These are phyloP conservation scores for Ciconia stormi DNA, from an alignment of 2,113 vertebrate species.

Conservation along the genomic window DNA sequence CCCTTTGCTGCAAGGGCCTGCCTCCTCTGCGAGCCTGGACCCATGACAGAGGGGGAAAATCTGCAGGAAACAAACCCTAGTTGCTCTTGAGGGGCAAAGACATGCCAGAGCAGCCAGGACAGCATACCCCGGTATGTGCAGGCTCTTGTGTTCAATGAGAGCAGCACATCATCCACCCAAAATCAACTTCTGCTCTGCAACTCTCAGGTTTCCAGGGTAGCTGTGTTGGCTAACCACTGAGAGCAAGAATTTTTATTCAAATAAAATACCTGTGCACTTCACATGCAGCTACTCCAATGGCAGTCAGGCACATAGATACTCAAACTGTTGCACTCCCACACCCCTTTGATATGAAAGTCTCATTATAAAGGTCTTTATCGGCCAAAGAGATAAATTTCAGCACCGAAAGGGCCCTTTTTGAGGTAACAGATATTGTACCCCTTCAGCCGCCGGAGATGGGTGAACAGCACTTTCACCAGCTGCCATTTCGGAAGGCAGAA, in stretches of 20 bases:
- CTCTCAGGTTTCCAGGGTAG: neutral
- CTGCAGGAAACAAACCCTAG: neutral
- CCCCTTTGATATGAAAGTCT: neutral
- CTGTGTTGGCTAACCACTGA: neutral
- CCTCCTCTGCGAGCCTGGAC: neutral
- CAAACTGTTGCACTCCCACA: neutral
- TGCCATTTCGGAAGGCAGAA: neutral
- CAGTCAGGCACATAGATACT: neutral
- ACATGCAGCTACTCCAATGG: neutral
- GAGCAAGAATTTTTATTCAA: neutral
- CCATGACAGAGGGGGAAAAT: neutral
- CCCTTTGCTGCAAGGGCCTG: neutral
- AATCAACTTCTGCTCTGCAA: neutral
- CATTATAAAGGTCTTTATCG: neutral
- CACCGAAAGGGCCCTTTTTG: neutral
- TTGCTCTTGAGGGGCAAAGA: neutral
- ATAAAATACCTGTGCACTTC: neutral
- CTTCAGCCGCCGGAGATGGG: neutral
- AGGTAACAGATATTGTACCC: neutral
- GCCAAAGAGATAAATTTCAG: neutral
- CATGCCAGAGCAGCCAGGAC: neutral
- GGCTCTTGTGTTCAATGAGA: neutral
- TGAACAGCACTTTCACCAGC: neutral
- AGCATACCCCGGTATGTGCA: accelerated
- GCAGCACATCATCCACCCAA: neutral